Conservation (phyloP, 2,888 invertebrate species). For the Hyppa rectilinea region DNA sequence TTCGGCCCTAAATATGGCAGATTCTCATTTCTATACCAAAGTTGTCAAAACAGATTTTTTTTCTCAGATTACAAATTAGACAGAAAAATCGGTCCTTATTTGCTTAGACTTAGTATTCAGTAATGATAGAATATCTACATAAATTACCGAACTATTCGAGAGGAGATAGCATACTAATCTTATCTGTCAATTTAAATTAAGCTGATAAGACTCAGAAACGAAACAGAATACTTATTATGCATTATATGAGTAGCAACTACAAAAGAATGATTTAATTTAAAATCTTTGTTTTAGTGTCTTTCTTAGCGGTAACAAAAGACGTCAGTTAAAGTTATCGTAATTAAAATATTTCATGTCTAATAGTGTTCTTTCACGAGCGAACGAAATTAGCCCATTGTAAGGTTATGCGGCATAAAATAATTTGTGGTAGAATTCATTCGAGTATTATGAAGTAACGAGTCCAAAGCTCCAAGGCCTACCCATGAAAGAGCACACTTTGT, state of each 20-base stretch:
- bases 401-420: background rate
- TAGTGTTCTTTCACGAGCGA: background rate
- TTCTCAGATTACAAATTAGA: too few species aligned
- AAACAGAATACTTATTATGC: conserved; percentile 31
- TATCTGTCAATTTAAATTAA: conserved; percentile 28
- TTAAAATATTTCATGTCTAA: background rate
- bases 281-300: conserved; percentile 14
- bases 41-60: too few species aligned
- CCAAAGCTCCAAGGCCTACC: background rate
- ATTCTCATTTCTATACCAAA: too few species aligned
- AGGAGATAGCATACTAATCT: conserved; percentile 18
- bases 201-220: conserved; percentile 15
- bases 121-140: background rate
- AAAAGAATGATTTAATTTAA: conserved; percentile 21
- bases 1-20: too few species aligned
- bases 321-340: conserved; percentile 21
- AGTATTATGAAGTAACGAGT: background rate
- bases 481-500: background rate
- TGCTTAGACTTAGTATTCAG: background rate
- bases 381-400: background rate
- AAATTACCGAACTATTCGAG: conserved; percentile 19
- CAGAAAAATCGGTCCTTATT: too few species aligned
- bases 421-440: background rate
- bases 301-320: conserved; percentile 9
- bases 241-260: background rate